Percentiles rank a stretch among this genome's conserved stretches.
Evolutionary conservation across 2,113 vertebrate genomes (phyloP).

Genomic region (Pholis gunnellus): DNA sequence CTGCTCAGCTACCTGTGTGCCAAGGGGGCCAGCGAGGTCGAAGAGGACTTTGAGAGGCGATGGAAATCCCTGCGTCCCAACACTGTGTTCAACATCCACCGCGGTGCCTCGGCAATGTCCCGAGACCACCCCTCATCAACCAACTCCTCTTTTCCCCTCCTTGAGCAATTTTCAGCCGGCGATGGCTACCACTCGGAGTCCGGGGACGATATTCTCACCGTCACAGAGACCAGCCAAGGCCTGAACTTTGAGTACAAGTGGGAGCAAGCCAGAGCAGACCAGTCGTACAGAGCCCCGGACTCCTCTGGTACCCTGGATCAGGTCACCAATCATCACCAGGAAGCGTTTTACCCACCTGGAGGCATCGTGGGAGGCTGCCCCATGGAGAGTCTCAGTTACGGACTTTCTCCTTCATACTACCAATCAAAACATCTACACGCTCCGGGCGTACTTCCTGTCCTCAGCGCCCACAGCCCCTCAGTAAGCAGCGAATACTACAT

Average conservation of each 20-base stretch:
- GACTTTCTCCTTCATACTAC: slow-evolving; percentile 89
- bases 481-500: slow-evolving; percentile 94
- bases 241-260: slow-evolving; percentile 98
- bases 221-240: slow-evolving; percentile 95
- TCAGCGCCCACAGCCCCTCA: slow-evolving; percentile 93
- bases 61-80: slow-evolving; percentile 95
- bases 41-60: slow-evolving; percentile 95
- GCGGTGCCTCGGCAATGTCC: slow-evolving; percentile 59
- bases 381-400: slow-evolving; percentile 81
- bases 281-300: slow-evolving; percentile 76
- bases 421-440: slow-evolving; percentile 85
- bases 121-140: slow-evolving; percentile 63
- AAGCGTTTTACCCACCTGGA: slow-evolving; percentile 87
- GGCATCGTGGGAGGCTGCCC: slow-evolving; percentile 81
- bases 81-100: slow-evolving; percentile 66
- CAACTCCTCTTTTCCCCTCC: slow-evolving; percentile 88
- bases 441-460: slow-evolving; percentile 90
- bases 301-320: slow-evolving; percentile 79
- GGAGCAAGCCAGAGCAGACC: slow-evolving; percentile 88
- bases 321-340: slow-evolving; percentile 83
- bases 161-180: slow-evolving; percentile 88
- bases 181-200: slow-evolving; percentile 91
- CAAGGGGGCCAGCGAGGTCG: slow-evolving; percentile 90
- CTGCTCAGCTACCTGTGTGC: slow-evolving; percentile 95
- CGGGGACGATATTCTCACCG: slow-evolving; percentile 94